A percentile compares a stretch with the other conserved stretches of the same genome.
These are phyloP conservation scores for Lymantria monacha DNA, from an alignment of 2,888 invertebrate species.

Conservation along the genomic window DNA sequence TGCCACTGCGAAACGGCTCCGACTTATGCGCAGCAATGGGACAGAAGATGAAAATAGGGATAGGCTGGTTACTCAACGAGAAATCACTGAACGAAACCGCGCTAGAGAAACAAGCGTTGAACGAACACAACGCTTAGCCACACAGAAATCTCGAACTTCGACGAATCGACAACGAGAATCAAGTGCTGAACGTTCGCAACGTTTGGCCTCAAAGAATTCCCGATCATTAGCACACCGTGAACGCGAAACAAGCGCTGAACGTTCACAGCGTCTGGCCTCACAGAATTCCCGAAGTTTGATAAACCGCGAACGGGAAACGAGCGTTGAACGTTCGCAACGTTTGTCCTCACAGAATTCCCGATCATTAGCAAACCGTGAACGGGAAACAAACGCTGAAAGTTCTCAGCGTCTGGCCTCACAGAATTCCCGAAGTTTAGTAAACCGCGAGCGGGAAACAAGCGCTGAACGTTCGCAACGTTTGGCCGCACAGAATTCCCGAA, in stretches of 20 bases:
- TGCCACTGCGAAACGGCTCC: too few species aligned
- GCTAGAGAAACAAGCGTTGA: background rate
- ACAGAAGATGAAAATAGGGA: background rate
- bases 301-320: background rate
- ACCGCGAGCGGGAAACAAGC: background rate
- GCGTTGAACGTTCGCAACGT: background rate
- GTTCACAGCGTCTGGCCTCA: background rate
- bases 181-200: background rate
- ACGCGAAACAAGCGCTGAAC: background rate
- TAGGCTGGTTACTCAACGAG: background rate
- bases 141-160: background rate
- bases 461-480: slow-evolving; percentile 1
- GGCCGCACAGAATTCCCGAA: background rate
- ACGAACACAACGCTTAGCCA: background rate
- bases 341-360: background rate
- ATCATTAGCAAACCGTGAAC: background rate
- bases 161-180: background rate
- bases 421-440: background rate
- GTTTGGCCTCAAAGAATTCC: background rate
- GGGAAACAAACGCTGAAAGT: background rate
- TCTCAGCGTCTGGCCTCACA: background rate
- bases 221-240: background rate
- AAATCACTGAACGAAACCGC: background rate
- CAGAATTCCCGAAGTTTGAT: background rate
- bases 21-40: background rate